A percentile compares a stretch with the other conserved stretches of the same genome.
Conservation (phyloP, 2,113 vertebrate species). For the Eptesicus fuscus region DNA sequence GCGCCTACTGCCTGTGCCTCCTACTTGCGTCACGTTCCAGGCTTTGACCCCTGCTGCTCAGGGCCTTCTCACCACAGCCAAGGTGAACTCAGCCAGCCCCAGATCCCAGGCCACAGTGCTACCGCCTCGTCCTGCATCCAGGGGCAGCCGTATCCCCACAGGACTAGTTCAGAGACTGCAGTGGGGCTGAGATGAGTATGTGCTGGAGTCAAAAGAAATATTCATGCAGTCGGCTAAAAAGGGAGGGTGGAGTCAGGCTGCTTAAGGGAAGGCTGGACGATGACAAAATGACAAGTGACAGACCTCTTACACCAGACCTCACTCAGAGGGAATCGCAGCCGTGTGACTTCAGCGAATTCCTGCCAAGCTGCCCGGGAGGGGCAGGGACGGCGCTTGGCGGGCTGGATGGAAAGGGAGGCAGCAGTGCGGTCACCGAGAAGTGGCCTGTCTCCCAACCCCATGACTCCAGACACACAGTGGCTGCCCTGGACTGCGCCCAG, state of each 20-base stretch:
- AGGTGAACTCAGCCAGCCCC: neutral
- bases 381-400: neutral
- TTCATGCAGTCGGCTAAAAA: neutral
- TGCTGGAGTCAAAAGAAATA: neutral
- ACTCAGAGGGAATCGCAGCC: conserved; percentile 20
- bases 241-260: neutral
- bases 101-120: neutral
- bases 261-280: neutral
- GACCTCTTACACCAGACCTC: conserved; percentile 16
- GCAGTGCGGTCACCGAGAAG: neutral
- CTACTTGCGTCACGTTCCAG: fast-evolving
- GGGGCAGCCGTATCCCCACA: fast-evolving
- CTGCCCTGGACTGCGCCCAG: neutral
- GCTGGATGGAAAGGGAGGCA: neutral
- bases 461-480: neutral
- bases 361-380: conserved; percentile 42
- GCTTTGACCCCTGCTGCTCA: neutral
- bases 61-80: neutral
- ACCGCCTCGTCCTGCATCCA: neutral
- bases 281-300: neutral
- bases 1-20: neutral
- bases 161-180: neutral
- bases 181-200: fast-evolving
- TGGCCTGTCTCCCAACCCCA: neutral
- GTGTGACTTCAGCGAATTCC: conserved; percentile 36